Evolutionary conservation across 2,113 vertebrate genomes (phyloP), one percentile per base, ranked within the genome.

Genomic region (Lates calcarifer): DNA sequence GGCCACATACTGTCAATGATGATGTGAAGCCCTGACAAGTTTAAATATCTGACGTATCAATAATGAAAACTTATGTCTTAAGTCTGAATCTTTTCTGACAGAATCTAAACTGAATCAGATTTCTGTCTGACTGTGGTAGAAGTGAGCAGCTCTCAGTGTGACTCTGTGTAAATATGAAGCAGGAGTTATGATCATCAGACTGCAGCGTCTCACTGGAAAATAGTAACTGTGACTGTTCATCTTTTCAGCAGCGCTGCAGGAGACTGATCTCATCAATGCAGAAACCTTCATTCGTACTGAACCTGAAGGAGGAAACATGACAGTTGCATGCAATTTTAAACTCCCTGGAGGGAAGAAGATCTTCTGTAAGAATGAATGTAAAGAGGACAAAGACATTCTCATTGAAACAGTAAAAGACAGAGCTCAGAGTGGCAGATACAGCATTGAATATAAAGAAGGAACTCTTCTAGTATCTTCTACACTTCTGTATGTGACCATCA

Each of bases 381-480:
- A 41, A 37, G 14, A 14, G 3, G 7, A 20, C 8, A 6, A n/a
- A 51, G 6, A 66, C 11, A 0, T 66, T 41, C 79, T 86, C 8
- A 17, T 78, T 35, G n/a, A 79, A 51, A 82, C 79, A 0, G 2
- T 28, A 4, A 15, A 0, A 0, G 0, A 18, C 0, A 17, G 14
- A 18, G 24, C 18, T 75, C 24, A 71, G 18, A 31, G 24, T 3
- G 84, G 20, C 65, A 64, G 75, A 74, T 86, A 82, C 61, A 66
- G 64, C 18, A 65, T 86, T 26, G 6, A n/a, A 20, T 74, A 64
- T 17, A 4, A 5, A 53, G 13, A 57, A 51, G 28, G 14, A 11
- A 0, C 1, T 0, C 39, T 12, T 0, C n/a, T n/a, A n/a, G n/a
- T n/a, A 10, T 49, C 1, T 0, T 1, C 3, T 1, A 4, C n/a